These are phyloP conservation scores for Aix galericulata DNA, from an alignment of 2,113 vertebrate species.

Conservation along the genomic window DNA sequence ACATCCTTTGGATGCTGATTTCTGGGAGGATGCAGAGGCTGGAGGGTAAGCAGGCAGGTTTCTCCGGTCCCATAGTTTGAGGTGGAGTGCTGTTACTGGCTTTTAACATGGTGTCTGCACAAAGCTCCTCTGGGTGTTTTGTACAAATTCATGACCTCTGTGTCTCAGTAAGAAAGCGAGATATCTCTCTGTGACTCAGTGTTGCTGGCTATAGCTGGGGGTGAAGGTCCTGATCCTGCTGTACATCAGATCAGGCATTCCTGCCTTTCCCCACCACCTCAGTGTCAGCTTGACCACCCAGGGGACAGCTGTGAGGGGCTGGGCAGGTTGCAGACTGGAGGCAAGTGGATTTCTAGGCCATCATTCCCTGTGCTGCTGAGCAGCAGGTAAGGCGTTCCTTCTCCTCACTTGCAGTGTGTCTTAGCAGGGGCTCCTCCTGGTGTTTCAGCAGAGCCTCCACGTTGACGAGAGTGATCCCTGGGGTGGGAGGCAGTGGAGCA, in stretches of 20 bases:
- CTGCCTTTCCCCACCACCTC: neutral
- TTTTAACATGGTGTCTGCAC: neutral
- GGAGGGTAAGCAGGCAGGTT: neutral
- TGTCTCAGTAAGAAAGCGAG: neutral
- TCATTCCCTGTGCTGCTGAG: neutral
- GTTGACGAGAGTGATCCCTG: neutral
- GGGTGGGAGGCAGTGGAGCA: neutral
- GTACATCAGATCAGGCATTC: neutral
- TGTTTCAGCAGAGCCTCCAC: neutral
- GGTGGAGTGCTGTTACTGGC: neutral
- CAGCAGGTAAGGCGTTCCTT: fast-evolving
- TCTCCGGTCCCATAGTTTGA: neutral
- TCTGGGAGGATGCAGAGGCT: neutral
- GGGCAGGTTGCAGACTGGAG: neutral
- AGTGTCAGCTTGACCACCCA: neutral
- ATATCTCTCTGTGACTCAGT: no score
- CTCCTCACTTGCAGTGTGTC: neutral
- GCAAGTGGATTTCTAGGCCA: neutral
- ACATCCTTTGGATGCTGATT: neutral
- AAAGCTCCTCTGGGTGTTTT: neutral
- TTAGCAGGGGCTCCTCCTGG: neutral
- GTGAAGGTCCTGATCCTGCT: neutral
- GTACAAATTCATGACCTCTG: neutral
- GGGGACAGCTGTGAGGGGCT: neutral
- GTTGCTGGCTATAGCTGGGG: neutral